phyloP scores from a whole-genome alignment of 2,797 vertebrate species.

The Nannoperca australis region DNA sequence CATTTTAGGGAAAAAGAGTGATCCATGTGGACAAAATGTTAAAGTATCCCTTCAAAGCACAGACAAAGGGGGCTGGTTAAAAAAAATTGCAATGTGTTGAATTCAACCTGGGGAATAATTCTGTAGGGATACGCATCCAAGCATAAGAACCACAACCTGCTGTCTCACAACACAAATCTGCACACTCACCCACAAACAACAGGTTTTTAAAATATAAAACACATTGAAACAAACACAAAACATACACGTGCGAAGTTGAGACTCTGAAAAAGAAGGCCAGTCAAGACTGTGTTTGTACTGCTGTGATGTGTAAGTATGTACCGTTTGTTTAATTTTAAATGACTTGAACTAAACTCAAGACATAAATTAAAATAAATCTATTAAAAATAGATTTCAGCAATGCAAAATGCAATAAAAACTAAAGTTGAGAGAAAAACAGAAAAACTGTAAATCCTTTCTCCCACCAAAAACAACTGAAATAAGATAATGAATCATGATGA shows the following conservation, averaged over 20 bases:
- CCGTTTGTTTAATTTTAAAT: background rate
- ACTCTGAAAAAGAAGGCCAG: conserved; percentile 26
- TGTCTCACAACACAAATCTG: conserved; percentile 52
- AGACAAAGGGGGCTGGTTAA: conserved; percentile 6
- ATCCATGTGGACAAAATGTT: conserved; percentile 26
- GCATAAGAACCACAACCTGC: conserved; percentile 57
- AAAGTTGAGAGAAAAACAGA: background rate
- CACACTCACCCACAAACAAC: conserved; percentile 39
- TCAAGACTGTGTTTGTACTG: background rate
- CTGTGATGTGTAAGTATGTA: background rate
- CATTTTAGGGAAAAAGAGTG: background rate
- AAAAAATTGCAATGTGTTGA: conserved; percentile 13
- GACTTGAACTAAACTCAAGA: background rate
- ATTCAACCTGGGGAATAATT: conserved; percentile 30
- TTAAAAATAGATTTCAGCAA: background rate
- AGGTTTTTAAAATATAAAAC: conserved; percentile 30
- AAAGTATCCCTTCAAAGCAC: conserved; percentile 34
- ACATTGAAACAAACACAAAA: conserved; percentile 38
- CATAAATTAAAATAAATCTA: background rate
- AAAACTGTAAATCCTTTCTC: background rate
- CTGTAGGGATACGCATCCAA: conserved; percentile 2
- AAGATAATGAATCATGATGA: background rate
- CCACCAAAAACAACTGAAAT: background rate
- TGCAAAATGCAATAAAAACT: background rate
- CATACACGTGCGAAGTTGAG: conserved; percentile 27